Percentiles rank a stretch among this genome's conserved stretches.
Evolutionary conservation across 1,140 invertebrate genomes (phyloP).

Genomic region (Lepidotrigona ventralis): DNA sequence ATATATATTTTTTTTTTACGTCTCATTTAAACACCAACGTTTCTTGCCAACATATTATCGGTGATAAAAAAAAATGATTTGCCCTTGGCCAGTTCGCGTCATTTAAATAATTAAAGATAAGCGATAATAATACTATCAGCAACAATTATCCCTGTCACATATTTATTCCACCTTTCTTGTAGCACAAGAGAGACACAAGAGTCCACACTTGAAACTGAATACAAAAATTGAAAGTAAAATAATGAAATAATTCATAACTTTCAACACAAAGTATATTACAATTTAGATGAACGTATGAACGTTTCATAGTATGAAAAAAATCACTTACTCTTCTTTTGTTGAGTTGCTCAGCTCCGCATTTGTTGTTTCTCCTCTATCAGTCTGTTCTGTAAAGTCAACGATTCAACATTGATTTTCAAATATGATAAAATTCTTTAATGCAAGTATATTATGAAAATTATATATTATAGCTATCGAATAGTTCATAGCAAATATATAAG

Average conservation of each 20-base stretch:
- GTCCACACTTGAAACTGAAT: too few species aligned
- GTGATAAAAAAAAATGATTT: neutral
- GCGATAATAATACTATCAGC: neutral
- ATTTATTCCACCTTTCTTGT: neutral
- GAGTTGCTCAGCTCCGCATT: neutral
- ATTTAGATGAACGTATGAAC: neutral
- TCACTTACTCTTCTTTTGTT: constrained; percentile 1
- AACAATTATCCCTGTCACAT: neutral
- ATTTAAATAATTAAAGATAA: neutral
- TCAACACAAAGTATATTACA: neutral
- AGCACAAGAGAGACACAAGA: neutral
- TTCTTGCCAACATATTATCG: too few species aligned
- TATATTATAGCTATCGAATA: neutral
- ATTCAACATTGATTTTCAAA: neutral
- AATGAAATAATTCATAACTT: neutral
- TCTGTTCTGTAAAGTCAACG: constrained; percentile 1
- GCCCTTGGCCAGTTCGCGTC: neutral
- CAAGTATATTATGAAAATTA: neutral
- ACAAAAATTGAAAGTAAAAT: neutral
- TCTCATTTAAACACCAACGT: too few species aligned
- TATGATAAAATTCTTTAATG: neutral
- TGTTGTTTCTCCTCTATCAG: neutral
- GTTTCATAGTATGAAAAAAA: neutral
- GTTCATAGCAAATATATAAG: too few species aligned
- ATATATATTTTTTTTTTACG: neutral